phyloP scores from a whole-genome alignment of 2,888 invertebrate genomes.

The Mesochorus sp. region DNA sequence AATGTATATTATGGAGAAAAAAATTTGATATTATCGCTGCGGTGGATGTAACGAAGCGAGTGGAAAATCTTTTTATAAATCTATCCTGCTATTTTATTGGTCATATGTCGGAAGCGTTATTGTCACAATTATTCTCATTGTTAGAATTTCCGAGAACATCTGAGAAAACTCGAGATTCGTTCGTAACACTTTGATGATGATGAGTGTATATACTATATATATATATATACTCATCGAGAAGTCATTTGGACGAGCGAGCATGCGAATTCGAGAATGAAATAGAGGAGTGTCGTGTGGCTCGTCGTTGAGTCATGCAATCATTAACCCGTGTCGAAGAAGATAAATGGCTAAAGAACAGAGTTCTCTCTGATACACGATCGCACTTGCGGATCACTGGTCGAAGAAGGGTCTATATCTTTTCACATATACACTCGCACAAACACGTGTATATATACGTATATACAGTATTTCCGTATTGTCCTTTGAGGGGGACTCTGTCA shows the following conservation, averaged over 20 bases:
- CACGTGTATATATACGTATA: neutral
- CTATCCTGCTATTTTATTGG: neutral
- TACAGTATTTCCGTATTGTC: conserved; percentile 66
- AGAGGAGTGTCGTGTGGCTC: neutral
- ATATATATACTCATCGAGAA: too few relatives aligned
- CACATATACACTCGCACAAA: conserved; percentile 53
- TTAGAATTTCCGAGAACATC: too few relatives aligned
- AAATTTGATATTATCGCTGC: too few relatives aligned
- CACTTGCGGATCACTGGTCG: conserved; percentile 63
- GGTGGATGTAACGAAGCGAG: too few relatives aligned
- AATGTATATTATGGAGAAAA: too few relatives aligned
- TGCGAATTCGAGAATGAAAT: neutral
- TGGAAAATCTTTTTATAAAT: neutral
- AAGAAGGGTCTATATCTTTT: conserved; percentile 55
- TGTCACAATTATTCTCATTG: neutral
- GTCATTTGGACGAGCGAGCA: too few relatives aligned
- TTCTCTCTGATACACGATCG: conserved; percentile 76
- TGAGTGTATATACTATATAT: too few relatives aligned
- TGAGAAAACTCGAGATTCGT: too few relatives aligned
- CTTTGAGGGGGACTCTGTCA: conserved; percentile 74
- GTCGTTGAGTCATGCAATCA: conserved; percentile 35
- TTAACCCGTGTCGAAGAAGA: conserved; percentile 64
- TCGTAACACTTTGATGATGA: too few relatives aligned
- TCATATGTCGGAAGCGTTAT: neutral
- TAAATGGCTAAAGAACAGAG: conserved; percentile 69